Evolutionary conservation across 2,797 vertebrate genomes (phyloP), one percentile per base, ranked within the genome.

Genomic region (Dromococcyx pavoninus): DNA sequence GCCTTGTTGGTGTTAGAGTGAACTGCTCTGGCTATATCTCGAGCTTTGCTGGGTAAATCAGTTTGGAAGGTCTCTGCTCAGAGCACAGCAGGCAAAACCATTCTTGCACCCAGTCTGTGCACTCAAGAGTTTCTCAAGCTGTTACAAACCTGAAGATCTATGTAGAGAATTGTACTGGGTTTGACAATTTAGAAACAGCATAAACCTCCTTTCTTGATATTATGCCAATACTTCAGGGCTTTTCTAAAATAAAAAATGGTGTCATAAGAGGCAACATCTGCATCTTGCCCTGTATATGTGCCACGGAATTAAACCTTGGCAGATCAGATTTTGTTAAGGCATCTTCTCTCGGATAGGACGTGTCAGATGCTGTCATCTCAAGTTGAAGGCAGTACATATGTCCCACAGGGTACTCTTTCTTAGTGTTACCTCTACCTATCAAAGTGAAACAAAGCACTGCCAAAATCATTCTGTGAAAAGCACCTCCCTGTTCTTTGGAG

Each of bases 71-170:
- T 22, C 43, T 7, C 51, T 22, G 51, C 58, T 71, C 0, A 0
- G 66, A 64, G 71, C 0, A 0, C 9, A 5, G 57, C 25, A 67
- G 27, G 41, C 4, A 5, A 78, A 78, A 10, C 30, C 5, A 1
- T 33, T n/a, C n/a, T n/a, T 22, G 13, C 11, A 2, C 9, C 27
- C 48, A 37, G 11, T 25, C 78, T 17, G 12, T 51, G 39, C 57
- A 32, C 5, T 5, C 0, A 0, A n/a, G 24, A 32, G 43, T 7
- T 72, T 33, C 62, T 69, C 3, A 0, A 62, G 37, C 67, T 82
- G 37, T 11, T 81, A 5, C 33, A 61, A 44, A 71, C 33, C 41
- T 70, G 58, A 23, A 50, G 22, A 17, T n/a, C 15, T 30, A 19
- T 1, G 9, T 10, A n/a, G 48, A 43, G 43, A 41, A 43, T 17